phyloP scores from a whole-genome alignment of 2,113 vertebrate species.

The Rallus limicola region DNA sequence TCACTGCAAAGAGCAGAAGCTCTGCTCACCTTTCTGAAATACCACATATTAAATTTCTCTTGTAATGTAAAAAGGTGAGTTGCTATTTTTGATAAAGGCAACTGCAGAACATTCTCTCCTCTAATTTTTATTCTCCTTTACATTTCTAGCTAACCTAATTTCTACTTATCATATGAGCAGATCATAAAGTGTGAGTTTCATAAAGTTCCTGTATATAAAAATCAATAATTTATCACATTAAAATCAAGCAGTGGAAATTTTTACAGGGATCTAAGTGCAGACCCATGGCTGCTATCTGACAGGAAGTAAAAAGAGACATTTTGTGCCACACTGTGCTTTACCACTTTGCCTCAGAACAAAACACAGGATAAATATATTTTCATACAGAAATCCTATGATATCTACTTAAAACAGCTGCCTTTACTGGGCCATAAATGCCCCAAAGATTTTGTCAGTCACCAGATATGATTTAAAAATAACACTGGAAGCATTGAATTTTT shows the following conservation, averaged over 20 bases:
- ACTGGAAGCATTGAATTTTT: neutral
- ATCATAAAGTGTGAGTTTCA: neutral
- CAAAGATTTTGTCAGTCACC: neutral
- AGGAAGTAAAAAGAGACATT: constrained; percentile 21
- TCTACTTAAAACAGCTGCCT: neutral
- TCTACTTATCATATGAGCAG: neutral
- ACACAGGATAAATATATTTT: neutral
- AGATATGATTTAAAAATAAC: neutral
- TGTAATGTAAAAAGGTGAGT: neutral
- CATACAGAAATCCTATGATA: neutral
- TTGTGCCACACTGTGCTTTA: neutral
- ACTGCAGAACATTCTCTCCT: neutral
- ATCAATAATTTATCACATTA: constrained; percentile 32
- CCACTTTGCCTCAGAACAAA: constrained; percentile 1
- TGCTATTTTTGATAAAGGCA: constrained; percentile 11
- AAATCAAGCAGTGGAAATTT: neutral
- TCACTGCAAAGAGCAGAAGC: neutral
- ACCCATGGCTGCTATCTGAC: neutral
- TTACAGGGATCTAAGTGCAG: constrained; percentile 12
- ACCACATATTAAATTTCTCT: neutral
- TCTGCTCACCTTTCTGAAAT: neutral
- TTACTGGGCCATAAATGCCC: neutral
- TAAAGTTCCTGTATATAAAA: constrained; percentile 11
- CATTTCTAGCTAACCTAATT: constrained; percentile 15
- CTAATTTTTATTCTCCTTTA: neutral